Base-by-base conservation (phyloP, 2,797 vertebrate species). In the Lacerta agilis region DNA sequence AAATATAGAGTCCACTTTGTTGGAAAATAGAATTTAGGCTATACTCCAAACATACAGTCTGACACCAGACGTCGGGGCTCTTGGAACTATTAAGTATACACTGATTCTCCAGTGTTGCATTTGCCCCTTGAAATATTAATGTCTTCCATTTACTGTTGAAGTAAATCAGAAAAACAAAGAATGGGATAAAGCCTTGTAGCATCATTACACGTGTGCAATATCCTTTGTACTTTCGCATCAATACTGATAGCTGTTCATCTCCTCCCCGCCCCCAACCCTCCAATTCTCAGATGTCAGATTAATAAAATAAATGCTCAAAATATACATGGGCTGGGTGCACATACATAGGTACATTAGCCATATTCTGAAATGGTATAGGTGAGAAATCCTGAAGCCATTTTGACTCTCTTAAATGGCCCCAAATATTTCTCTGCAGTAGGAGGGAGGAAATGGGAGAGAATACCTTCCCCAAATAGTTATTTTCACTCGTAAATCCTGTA, bases 111-210 rank as follows among this genome's bases (percentile, higher is more conserved):
- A 25, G 43, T 86, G 81, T 43, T 92, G 25, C 66, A 92, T 92
- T 86, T 90, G 84, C 27, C 41, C 36, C 91, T 92, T 95, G 89
- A 95, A 95, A 94, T 94, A 92, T 94, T 95, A 86, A 94, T 95
- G 91, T 80, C 83, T 41, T 83, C 84, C 55, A 89, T 83, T 86
- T 71, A 61, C 80, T 91, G 75, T 87, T 66, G 79, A 79, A 2
- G 72, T 72, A 88, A 72, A 93, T 61, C 45, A 92, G 73, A 55
- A 91, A 83, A 43, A 82, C 77, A 91, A 87, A 38, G n/a, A 91
- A 76, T 15, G 1, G 8, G 71, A 18, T 82, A 90, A 91, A 71
- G 33, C 11, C 64, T 9, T 20, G 82, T 88, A 7, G 0, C 87
- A 71, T 77, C 85, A 77, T 81, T 77, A 87, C 1, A 85, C 23